Evolutionary conservation across 2,888 invertebrate species (phyloP).

Genomic region (Holacanthella duospinosa): DNA sequence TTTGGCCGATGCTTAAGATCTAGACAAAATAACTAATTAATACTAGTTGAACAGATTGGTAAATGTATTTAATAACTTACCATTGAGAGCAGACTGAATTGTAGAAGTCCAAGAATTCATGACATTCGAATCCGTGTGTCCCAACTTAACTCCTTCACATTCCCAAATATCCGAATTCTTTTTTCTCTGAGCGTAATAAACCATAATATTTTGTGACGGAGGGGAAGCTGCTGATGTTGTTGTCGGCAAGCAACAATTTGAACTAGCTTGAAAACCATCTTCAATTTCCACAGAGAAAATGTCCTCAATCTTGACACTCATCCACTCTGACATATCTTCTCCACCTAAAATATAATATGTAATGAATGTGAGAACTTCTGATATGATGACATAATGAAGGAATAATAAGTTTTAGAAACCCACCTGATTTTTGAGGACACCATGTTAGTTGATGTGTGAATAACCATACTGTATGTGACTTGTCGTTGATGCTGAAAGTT

Average conservation of each 20-base stretch:
- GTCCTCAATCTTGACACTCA: conserved; percentile 32
- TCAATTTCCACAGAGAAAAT: conserved; percentile 26
- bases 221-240: conserved; percentile 13
- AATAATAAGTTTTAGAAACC: no score
- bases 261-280: conserved; percentile 1
- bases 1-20: conserved; percentile 54
- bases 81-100: conserved; percentile 22
- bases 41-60: background rate
- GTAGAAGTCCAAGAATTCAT: conserved; percentile 30
- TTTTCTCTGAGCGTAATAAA: conserved; percentile 33
- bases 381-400: no score
- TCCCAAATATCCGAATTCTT: conserved; percentile 27
- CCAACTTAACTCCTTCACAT: conserved; percentile 20
- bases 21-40: conserved; percentile 40
- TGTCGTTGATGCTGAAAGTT: conserved; percentile 27
- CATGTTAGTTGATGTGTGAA: conserved; percentile 36
- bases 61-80: conserved; percentile 9
- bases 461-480: conserved; percentile 28
- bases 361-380: no score
- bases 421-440: conserved; percentile 35
- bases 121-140: conserved; percentile 27
- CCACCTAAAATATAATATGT: conserved; percentile 21
- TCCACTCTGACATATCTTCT: conserved; percentile 37
- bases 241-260: conserved; percentile 13
- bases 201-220: conserved; percentile 19